Conservation (phyloP, 2,888 invertebrate genomes). For the Rhingia campestris region DNA sequence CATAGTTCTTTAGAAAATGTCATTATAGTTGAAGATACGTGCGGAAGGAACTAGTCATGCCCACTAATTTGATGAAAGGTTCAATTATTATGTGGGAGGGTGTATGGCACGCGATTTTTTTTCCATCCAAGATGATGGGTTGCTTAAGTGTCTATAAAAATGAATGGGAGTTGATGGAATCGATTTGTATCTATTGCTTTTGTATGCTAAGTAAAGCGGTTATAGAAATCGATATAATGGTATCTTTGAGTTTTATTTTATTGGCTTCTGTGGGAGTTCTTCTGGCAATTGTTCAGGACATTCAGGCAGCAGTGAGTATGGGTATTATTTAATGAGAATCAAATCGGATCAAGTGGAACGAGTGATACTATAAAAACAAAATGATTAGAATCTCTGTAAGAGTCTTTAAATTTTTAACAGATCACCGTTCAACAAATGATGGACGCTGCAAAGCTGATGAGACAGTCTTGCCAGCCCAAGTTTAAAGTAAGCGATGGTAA, state of each 20-base stretch:
- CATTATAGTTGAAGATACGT: background rate
- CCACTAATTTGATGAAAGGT: conserved; percentile 36
- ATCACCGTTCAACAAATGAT: conserved; percentile 85
- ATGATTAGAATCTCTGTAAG: no score
- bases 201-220: no score
- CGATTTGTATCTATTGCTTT: background rate
- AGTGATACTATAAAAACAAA: no score
- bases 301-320: conserved; percentile 16
- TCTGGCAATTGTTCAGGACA: background rate
- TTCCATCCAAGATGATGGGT: conserved; percentile 3
- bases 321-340: background rate
- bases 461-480: conserved; percentile 87
- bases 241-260: background rate
- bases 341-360: conserved; percentile 3
- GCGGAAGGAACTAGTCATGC: background rate
- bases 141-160: conserved; percentile 7
- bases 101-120: conserved; percentile 35
- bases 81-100: conserved; percentile 28
- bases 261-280: background rate
- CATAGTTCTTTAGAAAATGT: conserved; percentile 10
- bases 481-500: conserved; percentile 78
- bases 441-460: conserved; percentile 86
- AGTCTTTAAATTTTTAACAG: conserved; percentile 60
- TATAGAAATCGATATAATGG: background rate
- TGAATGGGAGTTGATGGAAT: background rate